Percentiles rank a stretch among this genome's conserved stretches.
Evolutionary conservation across 2,888 invertebrate species (phyloP).

Genomic region (Leptinotarsa haldemani): DNA sequence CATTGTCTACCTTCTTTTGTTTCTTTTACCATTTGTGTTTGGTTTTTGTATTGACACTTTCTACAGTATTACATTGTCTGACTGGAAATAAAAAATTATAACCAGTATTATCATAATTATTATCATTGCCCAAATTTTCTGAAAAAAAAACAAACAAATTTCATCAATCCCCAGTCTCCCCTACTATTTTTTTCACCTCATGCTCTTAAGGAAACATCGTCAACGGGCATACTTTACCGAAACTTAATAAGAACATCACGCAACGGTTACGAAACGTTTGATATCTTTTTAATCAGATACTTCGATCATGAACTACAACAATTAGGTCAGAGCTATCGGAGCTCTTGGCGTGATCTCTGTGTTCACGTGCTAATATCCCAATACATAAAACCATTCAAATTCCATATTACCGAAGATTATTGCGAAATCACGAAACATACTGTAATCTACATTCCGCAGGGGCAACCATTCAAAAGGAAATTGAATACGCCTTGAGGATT

Average conservation of each 20-base stretch:
- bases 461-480: not conserved
- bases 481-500: too few relatives aligned
- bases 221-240: constrained; percentile 5
- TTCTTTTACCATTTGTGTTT: too few relatives aligned
- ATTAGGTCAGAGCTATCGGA: constrained; percentile 50
- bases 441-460: not conserved
- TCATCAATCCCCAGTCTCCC: not conserved
- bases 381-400: constrained; percentile 7
- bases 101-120: not conserved
- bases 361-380: constrained; percentile 49
- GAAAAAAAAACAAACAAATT: not conserved
- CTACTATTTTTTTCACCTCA: not conserved
- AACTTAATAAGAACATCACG: constrained; percentile 28
- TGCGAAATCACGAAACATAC: not conserved
- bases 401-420: constrained; percentile 1
- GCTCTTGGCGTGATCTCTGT: constrained; percentile 46
- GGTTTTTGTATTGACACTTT: too few relatives aligned
- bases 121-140: too few relatives aligned
- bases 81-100: too few relatives aligned
- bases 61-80: too few relatives aligned
- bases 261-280: constrained; percentile 24
- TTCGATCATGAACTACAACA: constrained; percentile 38
- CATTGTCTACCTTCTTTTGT: too few relatives aligned
- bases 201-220: not conserved
- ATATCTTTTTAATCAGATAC: constrained; percentile 28